Conservation (phyloP, 1,140 invertebrate genomes). For the Drosophila bocqueti region DNA sequence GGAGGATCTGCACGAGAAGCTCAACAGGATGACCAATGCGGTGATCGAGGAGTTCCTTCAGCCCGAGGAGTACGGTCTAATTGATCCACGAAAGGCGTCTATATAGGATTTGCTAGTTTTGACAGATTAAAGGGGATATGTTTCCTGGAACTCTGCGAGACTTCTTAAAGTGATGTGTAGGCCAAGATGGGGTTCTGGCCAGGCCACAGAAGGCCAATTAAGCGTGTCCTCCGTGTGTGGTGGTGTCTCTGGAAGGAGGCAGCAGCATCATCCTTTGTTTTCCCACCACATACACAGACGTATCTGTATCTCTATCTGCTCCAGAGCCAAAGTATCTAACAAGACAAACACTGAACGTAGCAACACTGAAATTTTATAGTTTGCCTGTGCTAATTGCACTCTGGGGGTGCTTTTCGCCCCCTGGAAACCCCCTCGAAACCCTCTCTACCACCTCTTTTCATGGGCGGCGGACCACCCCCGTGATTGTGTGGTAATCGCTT, state of each 20-base stretch:
- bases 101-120: neutral
- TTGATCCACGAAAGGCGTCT: neutral
- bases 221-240: slow-evolving; percentile 38
- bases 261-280: slow-evolving; percentile 34
- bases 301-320: slow-evolving; percentile 24
- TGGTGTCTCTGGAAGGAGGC: neutral
- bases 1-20: slow-evolving; percentile 87
- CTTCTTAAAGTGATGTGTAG: slow-evolving; percentile 40
- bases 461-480: slow-evolving; percentile 2
- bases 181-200: slow-evolving; percentile 16
- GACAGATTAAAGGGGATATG: neutral
- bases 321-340: slow-evolving; percentile 68
- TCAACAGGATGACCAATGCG: slow-evolving; percentile 91
- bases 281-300: slow-evolving; percentile 30
- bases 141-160: slow-evolving; percentile 7
- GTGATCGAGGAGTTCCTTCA: slow-evolving; percentile 93
- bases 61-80: slow-evolving; percentile 88
- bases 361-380: slow-evolving; percentile 76
- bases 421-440: neutral
- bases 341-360: slow-evolving; percentile 75
- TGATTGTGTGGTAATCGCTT: slow-evolving; percentile 62
- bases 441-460: neutral
- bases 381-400: slow-evolving; percentile 73
- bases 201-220: slow-evolving; percentile 74
- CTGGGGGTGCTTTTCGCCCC: slow-evolving; percentile 59